These are phyloP conservation scores for Amiota communis DNA, from an alignment of 2,888 invertebrate species.

Conservation along the genomic window DNA sequence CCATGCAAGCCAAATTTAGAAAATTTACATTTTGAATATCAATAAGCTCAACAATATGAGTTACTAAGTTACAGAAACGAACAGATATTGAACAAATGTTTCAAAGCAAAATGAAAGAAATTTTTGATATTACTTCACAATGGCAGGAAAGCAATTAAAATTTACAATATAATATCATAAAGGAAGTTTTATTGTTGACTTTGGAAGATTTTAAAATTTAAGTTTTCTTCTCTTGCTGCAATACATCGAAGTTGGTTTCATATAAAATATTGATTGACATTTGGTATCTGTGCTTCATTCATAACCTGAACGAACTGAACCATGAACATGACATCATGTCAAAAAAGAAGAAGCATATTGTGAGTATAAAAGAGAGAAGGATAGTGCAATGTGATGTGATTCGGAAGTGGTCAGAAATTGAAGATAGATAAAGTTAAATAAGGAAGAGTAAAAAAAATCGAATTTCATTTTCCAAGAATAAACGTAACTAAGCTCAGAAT, in stretches of 20 bases:
- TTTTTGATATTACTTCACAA: neutral
- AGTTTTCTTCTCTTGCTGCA: neutral
- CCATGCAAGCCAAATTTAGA: slow-evolving; percentile 8
- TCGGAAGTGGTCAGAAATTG: too few relatives aligned
- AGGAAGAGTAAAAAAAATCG: too few relatives aligned
- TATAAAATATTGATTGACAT: slow-evolving; percentile 27
- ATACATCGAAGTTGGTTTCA: neutral
- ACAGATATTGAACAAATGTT: neutral
- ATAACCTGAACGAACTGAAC: neutral
- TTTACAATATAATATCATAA: slow-evolving; percentile 6
- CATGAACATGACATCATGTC: neutral
- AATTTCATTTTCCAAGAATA: too few relatives aligned
- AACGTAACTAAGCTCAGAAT: too few relatives aligned
- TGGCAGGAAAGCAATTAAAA: neutral
- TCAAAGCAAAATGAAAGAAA: neutral
- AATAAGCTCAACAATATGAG: neutral
- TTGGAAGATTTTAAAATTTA: neutral
- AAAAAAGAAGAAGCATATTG: neutral
- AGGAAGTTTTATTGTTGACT: neutral
- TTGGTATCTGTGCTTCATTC: neutral
- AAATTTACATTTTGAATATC: slow-evolving; percentile 19
- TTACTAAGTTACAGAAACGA: neutral
- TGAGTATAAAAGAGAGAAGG: too few relatives aligned
- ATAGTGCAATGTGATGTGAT: too few relatives aligned
- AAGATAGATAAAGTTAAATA: too few relatives aligned